Base-by-base conservation (phyloP, 1,140 invertebrate genomes). In the Proales similis region DNA sequence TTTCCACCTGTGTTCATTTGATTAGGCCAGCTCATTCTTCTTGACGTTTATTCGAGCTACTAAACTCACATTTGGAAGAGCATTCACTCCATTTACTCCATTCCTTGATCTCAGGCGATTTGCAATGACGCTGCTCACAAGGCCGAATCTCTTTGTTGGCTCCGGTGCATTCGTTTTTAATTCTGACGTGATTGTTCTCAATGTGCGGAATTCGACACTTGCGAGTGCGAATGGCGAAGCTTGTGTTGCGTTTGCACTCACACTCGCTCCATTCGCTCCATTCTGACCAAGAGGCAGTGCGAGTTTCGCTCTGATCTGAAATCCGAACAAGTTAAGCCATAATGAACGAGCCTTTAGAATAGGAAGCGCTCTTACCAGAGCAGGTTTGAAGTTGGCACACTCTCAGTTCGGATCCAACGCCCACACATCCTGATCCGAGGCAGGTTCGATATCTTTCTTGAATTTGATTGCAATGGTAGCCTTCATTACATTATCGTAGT, bases 11-110 rank as follows among this genome's bases (percentile, higher is more conserved):
- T n/a, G n/a, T n/a, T n/a, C n/a, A n/a, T n/a, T n/a, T n/a, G n/a
- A n/a, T n/a, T n/a, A n/a, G n/a, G n/a, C n/a, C n/a, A n/a, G n/a
- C n/a, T n/a, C n/a, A n/a, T n/a, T n/a, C n/a, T n/a, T n/a, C n/a
- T n/a, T n/a, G n/a, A n/a, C n/a, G n/a, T n/a, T n/a, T n/a, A n/a
- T n/a, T n/a, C n/a, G n/a, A n/a, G n/a, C n/a, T n/a, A n/a, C 49
- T 38, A 20, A 27, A 53, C n/a, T 38, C 49, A 38, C 49, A 53
- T 20, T 53, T 53, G 2, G 49, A 39, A n/a, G 49, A 53, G 27
- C 49, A 53, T 24, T 53, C n/a, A 17, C 36, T 42, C 51, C 49
- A 57, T 2, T 57, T 27, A 7, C 36, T 42, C 49, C 51, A 57
- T 42, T 57, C 12, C 33, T 36, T 36, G 14, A 36, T 36, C 9